These are phyloP conservation scores for Ceyx erithaca DNA, from an alignment of 2,797 vertebrate species.

Conservation along the genomic window DNA sequence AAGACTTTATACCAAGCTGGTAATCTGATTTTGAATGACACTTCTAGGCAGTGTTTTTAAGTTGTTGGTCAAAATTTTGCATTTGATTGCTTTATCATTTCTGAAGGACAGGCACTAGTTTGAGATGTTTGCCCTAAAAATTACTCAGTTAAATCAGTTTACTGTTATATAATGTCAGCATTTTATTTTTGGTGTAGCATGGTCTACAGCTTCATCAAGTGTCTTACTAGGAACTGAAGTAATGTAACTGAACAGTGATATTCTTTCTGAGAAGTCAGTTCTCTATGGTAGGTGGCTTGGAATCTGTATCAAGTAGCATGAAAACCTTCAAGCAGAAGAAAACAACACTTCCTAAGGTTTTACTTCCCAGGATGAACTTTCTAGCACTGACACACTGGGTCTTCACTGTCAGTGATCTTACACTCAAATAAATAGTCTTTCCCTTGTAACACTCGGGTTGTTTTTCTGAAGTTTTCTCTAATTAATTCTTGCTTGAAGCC, in stretches of 20 bases:
- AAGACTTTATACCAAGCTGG: not conserved
- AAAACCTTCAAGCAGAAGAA: not conserved
- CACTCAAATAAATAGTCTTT: not conserved
- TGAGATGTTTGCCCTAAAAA: not conserved
- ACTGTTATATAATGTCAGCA: not conserved
- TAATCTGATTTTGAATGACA: not conserved
- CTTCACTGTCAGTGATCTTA: not conserved
- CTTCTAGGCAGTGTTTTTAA: not conserved
- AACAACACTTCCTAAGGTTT: not conserved
- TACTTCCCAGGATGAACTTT: conserved; percentile 5
- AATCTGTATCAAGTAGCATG: not conserved
- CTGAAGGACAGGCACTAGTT: not conserved
- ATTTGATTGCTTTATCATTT: not conserved
- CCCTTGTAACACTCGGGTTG: not conserved
- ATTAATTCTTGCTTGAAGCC: conserved; percentile 45
- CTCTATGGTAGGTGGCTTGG: not conserved
- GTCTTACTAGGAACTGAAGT: not conserved
- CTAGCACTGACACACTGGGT: not conserved
- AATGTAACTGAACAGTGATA: not conserved
- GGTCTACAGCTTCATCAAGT: not conserved
- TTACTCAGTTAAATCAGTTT: not conserved
- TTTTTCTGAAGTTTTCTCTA: conserved; percentile 25
- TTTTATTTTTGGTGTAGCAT: not conserved
- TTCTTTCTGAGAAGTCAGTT: not conserved
- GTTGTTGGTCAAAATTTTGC: not conserved